These are phyloP conservation scores for Orthonyx spaldingii DNA, from an alignment of 2,113 vertebrate genomes.

Conservation along the genomic window DNA sequence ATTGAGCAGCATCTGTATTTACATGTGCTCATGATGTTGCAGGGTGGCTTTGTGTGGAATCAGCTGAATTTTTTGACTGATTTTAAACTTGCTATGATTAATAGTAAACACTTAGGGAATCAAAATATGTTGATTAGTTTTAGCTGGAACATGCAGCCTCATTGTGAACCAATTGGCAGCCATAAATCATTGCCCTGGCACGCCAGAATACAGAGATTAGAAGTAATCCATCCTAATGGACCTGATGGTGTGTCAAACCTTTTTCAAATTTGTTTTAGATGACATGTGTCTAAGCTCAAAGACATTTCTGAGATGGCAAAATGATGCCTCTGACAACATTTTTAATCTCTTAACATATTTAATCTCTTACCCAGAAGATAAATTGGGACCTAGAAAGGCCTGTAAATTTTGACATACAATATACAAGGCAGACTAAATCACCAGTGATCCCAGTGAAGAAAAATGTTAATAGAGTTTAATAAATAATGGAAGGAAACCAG, in stretches of 20 bases:
- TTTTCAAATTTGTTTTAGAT: conserved; percentile 23
- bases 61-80: neutral
- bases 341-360: neutral
- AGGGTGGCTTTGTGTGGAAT: neutral
- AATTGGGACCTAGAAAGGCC: neutral
- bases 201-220: neutral
- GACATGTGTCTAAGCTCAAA: neutral
- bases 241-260: neutral
- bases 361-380: neutral
- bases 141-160: neutral
- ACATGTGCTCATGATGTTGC: neutral
- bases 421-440: neutral
- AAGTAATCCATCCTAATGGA: conserved; percentile 1
- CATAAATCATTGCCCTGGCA: neutral
- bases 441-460: neutral
- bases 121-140: neutral
- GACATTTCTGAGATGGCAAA: neutral
- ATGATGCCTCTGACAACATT: neutral
- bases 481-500: neutral
- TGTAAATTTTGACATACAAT: neutral
- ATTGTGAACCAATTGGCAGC: neutral
- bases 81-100: neutral
- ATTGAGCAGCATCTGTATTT: neutral
- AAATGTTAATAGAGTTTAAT: neutral
- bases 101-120: neutral